Base-by-base conservation (phyloP, 1,140 invertebrate genomes). In the Eurytemora carolleeae region DNA sequence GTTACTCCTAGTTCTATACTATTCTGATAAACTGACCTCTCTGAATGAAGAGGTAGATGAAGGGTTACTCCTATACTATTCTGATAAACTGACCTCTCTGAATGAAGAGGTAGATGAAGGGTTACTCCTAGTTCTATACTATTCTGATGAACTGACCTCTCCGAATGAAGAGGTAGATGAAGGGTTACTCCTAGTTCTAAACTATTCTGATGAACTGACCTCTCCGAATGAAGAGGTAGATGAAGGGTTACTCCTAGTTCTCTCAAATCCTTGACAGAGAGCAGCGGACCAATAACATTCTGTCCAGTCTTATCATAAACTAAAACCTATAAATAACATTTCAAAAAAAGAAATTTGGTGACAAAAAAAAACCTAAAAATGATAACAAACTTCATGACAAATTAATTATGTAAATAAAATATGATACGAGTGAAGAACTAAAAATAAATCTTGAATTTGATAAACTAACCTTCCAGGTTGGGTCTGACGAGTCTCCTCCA, bases 231-330 rank as follows among this genome's bases (percentile, higher is more conserved):
- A 22, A 69, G 81, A 81, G 79, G 94, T 86, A 98, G 81, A 78
- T 98, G 92, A 59, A 98, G 77, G 55, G 96, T 99, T 17, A 99
- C 87, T 63, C 95, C 95, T 66, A 94, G 74, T 73, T 98, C 92
- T 69, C 94, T 72, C 1, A 99, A 75, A 71, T 98, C 93, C 74
- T 95, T 96, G 0, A 98, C 83, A 52, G 89, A 89, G 68, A 99
- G 80, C 55, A 99, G 73, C 1, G 95, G 93, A 18, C 94, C 96
- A 67, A 99, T 95, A 55, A 99, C 97, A 71, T 98, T 94, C 75
- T 98, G 94, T 3, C 93, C 93, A 67, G 84, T 81, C 67, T 86
- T 79, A 73, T 99, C 96, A 70, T 97, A 98, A 61, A 99, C 82
- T 54, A 99, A 75, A 64, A 99, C 81, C 76, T 95, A n/a, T n/a